Evolutionary conservation across 2,113 vertebrate species (phyloP).

Genomic region (Leucosticte australis): DNA sequence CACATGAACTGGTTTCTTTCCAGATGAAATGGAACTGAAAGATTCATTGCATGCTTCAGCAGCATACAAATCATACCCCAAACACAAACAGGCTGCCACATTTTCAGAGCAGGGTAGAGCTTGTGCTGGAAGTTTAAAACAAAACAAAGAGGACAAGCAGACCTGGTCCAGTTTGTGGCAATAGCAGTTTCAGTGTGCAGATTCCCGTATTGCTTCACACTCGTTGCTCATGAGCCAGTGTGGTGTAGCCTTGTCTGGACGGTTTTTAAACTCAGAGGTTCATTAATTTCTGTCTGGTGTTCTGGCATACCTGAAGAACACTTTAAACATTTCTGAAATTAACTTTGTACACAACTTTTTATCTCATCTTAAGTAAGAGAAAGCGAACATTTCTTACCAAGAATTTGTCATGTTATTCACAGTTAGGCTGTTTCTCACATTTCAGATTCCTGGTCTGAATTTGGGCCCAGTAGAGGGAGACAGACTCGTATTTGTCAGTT

Average conservation of each 20-base stretch:
- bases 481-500: not conserved
- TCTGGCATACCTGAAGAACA: not conserved
- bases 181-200: not conserved
- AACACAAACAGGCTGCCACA: not conserved
- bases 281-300: not conserved
- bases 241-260: not conserved
- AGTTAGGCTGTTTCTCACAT: not conserved
- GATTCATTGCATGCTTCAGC: not conserved
- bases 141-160: not conserved
- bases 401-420: not conserved
- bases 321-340: not conserved
- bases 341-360: not conserved
- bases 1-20: not conserved
- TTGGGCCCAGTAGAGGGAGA: slow-evolving; percentile 51
- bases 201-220: not conserved
- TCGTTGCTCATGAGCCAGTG: not conserved
- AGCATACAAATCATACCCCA: not conserved
- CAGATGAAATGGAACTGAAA: not conserved
- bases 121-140: not conserved
- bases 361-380: not conserved
- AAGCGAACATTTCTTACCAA: not conserved
- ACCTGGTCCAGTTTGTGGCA: not conserved
- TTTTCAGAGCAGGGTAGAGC: not conserved
- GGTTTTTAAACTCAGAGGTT: not conserved
- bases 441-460: not conserved